Conservation (phyloP, 2,113 vertebrate species). For the Calypte anna region DNA sequence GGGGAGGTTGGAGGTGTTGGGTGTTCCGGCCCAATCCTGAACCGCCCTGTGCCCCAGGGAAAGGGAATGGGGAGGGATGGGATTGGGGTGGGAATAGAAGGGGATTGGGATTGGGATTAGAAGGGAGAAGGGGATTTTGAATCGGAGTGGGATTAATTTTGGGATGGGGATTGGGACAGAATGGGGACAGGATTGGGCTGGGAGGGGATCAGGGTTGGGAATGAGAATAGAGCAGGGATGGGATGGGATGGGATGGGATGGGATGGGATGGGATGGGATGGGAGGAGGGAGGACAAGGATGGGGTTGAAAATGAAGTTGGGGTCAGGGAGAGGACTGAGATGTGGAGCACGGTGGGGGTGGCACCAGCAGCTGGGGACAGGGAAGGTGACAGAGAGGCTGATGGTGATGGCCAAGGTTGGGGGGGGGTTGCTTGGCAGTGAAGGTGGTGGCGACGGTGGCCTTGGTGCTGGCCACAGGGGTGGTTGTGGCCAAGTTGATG, state of each 20-base stretch:
- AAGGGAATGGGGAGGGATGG: not conserved
- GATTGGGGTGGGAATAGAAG: not conserved
- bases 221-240: not conserved
- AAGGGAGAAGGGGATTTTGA: no score
- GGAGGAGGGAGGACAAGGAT: not conserved
- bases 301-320: no score
- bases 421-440: no score
- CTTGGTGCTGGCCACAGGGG: rapidly evolving
- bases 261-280: no score
- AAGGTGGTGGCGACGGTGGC: not conserved
- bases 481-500: not conserved
- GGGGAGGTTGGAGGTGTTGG: not conserved
- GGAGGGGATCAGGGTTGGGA: not conserved
- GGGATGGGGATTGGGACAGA: not conserved
- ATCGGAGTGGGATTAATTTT: not conserved
- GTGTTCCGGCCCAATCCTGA: not conserved
- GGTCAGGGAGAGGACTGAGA: not conserved
- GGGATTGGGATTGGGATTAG: not conserved
- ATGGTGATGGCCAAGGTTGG: no score
- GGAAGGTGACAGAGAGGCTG: not conserved
- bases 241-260: no score
- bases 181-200: no score
- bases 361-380: not conserved
- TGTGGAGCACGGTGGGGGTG: not conserved
- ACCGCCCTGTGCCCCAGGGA: no score